Conservation (phyloP, 2,888 invertebrate species). For the Lottia gigantea region DNA sequence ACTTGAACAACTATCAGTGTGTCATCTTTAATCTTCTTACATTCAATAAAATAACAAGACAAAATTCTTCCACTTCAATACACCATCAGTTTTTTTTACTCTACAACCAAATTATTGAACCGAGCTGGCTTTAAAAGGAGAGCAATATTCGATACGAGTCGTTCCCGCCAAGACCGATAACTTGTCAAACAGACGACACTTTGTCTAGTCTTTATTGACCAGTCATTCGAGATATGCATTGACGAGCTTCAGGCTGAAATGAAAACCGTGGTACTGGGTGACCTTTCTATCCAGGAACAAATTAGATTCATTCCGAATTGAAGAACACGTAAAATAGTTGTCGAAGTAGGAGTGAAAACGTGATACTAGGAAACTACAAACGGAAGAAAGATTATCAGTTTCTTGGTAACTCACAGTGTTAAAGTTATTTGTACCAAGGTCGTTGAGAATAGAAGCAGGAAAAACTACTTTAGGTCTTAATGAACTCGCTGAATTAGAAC, state of each 20-base stretch:
- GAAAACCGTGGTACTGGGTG: neutral
- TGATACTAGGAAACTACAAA: neutral
- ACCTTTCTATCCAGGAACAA: slow-evolving; percentile 8
- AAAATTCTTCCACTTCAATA: no score
- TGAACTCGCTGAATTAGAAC: neutral
- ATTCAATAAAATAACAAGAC: no score
- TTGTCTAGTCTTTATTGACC: slow-evolving; percentile 11
- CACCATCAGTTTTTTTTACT: no score
- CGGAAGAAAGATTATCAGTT: slow-evolving; percentile 6
- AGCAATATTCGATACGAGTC: neutral
- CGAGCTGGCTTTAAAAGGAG: no score
- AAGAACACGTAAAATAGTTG: neutral
- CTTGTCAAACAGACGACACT: slow-evolving; percentile 1
- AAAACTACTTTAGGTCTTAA: neutral
- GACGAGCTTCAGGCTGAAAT: neutral
- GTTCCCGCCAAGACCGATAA: slow-evolving; percentile 6
- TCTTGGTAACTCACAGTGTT: neutral
- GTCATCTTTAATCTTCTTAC: no score
- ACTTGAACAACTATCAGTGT: no score
- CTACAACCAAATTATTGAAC: no score
- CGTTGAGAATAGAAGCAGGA: neutral
- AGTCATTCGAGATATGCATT: neutral
- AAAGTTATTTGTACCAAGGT: neutral
- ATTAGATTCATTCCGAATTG: neutral
- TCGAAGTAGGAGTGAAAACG: neutral